Percentiles rank a stretch among this genome's conserved stretches.
Conservation (phyloP, 2,113 vertebrate species). For the Lipophrys pholis region DNA sequence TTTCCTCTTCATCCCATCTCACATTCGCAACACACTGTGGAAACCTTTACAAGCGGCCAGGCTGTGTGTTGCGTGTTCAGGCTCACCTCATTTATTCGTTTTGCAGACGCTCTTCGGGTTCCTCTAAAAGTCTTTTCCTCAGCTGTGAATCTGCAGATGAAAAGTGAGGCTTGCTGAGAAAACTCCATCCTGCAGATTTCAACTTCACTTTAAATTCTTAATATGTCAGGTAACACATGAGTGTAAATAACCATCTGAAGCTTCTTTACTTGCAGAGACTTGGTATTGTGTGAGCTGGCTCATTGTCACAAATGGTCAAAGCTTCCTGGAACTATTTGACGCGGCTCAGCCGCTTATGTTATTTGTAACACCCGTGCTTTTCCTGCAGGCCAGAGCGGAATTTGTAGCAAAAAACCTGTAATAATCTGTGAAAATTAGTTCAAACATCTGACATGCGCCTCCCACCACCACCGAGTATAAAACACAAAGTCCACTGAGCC, state of each 20-base stretch:
- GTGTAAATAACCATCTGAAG: not conserved
- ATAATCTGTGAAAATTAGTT: no score
- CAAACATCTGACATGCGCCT: no score
- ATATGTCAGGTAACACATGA: not conserved
- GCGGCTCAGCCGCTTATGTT: not conserved
- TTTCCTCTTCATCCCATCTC: conserved; percentile 30
- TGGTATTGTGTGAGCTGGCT: not conserved
- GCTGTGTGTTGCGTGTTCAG: conserved; percentile 34
- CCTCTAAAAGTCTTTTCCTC: not conserved
- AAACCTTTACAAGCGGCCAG: not conserved
- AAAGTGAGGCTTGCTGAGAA: no score
- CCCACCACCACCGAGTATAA: no score
- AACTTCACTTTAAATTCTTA: no score
- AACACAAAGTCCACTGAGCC: no score
- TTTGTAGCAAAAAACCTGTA: no score
- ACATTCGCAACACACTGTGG: not conserved
- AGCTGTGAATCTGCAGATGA: not conserved
- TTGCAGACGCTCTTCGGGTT: not conserved
- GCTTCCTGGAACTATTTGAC: no score
- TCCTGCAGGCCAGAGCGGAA: no score
- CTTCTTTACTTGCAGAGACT: no score
- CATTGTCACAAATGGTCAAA: no score
- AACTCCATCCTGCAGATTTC: no score
- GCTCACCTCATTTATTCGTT: conserved; percentile 11
- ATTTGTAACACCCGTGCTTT: not conserved